Base-by-base conservation (phyloP, 2,888 invertebrate genomes). In the Atherix ibis region DNA sequence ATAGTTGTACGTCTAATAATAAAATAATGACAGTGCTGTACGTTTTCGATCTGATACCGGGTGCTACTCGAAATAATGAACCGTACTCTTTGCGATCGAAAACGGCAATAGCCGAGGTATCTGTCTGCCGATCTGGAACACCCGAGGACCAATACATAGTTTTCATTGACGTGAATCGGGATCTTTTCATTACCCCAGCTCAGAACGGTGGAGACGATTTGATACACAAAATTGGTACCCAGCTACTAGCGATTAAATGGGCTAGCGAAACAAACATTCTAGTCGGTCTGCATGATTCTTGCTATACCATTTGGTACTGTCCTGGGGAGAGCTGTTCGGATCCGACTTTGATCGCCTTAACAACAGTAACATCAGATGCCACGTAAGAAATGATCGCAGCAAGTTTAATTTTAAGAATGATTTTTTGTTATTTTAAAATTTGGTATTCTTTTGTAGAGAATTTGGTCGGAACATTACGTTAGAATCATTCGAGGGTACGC, bases 401-500 rank as follows among this genome's bases (percentile, higher is more conserved):
- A n/a, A n/a, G n/a, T n/a, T n/a, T n/a, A n/a, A n/a, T n/a, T n/a
- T n/a, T n/a, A n/a, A n/a, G n/a, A n/a, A n/a, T n/a, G n/a, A n/a
- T n/a, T n/a, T n/a, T n/a, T n/a, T n/a, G n/a, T n/a, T 27, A 4
- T 4, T 22, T 19, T 19, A 19, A 19, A 19, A 15, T 2, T 17
- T 18, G 46, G 62, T 64, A 43, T 33, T 36, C 25, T 36, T 17
- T 43, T 45, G 12, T 46, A 85, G 84, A 42, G 91, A 94, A 55
- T 74, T 88, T 46, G 92, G 92, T 3, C 78, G 85, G 48, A 81
- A 81, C 48, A 85, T 92, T 1, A 70, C 74, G 38, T 71, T 95
- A 9, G 65, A 78, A 36, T 77, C 73, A 47, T 85, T 92, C 48
- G 74, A 84, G 46, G 85, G 87, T 39, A 84, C 84, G 38, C 75